A percentile compares a stretch with the other conserved stretches of the same genome.
These are phyloP conservation scores for Procavia capensis DNA, from an alignment of 2,113 vertebrate species.

Conservation along the genomic window DNA sequence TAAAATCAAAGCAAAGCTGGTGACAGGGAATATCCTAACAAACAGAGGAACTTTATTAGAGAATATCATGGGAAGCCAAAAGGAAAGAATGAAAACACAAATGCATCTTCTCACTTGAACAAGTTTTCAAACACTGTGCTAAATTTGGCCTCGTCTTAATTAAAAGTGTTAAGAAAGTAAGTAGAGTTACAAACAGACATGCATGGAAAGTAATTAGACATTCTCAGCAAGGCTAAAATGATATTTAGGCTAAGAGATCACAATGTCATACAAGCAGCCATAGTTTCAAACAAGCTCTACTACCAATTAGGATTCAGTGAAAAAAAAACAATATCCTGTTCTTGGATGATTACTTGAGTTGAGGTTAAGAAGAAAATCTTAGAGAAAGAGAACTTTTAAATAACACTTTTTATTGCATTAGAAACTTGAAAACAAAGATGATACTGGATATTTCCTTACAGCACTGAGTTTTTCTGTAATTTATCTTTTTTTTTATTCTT, in stretches of 20 bases:
- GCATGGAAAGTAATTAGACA: background rate
- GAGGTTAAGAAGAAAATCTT: conserved; percentile 88
- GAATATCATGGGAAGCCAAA: conserved; percentile 74
- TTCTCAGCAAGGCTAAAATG: background rate
- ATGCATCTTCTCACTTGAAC: conserved; percentile 62
- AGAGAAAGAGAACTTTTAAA: conserved; percentile 87
- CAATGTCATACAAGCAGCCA: background rate
- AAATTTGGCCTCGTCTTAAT: conserved; percentile 70
- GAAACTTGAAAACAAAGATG: conserved; percentile 76
- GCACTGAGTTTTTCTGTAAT: conserved; percentile 60
- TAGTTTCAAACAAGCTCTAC: background rate
- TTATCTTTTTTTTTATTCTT: conserved; percentile 35
- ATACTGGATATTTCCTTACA: conserved; percentile 51
- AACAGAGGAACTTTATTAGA: conserved; percentile 79
- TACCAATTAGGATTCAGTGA: conserved; percentile 84
- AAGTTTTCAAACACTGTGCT: conserved; percentile 80
- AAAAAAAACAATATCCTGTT: conserved; percentile 85
- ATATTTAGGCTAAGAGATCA: background rate
- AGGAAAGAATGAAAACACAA: conserved; percentile 77
- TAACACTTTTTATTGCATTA: conserved; percentile 79
- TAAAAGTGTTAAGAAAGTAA: background rate
- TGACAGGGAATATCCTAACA: conserved; percentile 60
- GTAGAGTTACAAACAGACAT: background rate
- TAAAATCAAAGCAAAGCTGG: conserved; percentile 69
- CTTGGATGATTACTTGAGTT: conserved; percentile 83